Evolutionary conservation across 1,140 invertebrate species (phyloP).

Genomic region (Stegodyphus mimosarum): DNA sequence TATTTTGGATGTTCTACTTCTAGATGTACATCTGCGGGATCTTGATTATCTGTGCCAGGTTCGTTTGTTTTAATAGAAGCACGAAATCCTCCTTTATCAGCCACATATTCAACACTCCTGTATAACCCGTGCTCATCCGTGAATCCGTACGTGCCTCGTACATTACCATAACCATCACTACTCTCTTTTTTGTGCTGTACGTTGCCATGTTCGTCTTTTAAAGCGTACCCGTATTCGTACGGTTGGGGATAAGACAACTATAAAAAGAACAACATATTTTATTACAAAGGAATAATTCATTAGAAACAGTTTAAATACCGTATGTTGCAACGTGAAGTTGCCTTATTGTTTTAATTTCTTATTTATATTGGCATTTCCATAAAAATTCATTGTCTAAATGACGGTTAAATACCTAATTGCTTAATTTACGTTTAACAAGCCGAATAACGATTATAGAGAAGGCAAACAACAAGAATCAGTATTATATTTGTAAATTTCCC

Average conservation of each 20-base stretch:
- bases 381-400: too few species aligned
- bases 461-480: too few species aligned
- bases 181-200: constrained; percentile 52
- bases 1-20: constrained; percentile 28
- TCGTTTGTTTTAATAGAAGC: constrained; percentile 63
- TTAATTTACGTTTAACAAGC: too few species aligned
- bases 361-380: too few species aligned
- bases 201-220: constrained; percentile 48
- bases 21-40: constrained; percentile 47
- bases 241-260: constrained; percentile 39
- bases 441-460: too few species aligned
- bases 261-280: neutral
- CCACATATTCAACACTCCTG: constrained; percentile 62
- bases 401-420: too few species aligned
- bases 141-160: constrained; percentile 59
- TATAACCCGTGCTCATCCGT: constrained; percentile 59
- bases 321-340: too few species aligned
- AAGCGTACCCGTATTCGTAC: constrained; percentile 57
- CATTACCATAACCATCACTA: constrained; percentile 57
- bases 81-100: constrained; percentile 63
- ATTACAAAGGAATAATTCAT: neutral
- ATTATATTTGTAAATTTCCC: too few species aligned
- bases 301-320: too few species aligned
- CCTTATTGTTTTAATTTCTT: too few species aligned
- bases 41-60: constrained; percentile 60